Conservation (phyloP, 1,140 invertebrate genomes). For the Lycorma delicatula region DNA sequence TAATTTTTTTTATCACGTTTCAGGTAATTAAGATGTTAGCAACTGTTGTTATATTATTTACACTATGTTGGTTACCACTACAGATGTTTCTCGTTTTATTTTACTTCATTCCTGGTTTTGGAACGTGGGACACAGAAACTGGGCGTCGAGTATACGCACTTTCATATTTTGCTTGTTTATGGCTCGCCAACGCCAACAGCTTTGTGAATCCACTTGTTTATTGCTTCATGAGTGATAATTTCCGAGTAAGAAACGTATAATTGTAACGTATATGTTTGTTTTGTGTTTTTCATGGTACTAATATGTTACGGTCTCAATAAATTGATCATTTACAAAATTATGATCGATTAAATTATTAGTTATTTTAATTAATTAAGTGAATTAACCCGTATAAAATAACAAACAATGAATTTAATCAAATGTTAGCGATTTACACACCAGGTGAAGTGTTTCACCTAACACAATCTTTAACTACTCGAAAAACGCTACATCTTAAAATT, state of each 20-base stretch:
- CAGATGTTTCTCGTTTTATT: conserved; percentile 42
- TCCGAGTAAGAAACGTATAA: conserved; percentile 45
- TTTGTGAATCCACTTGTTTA: conserved; percentile 55
- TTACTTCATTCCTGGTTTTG: conserved; percentile 36
- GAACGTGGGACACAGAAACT: conserved; percentile 28
- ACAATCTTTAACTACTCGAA: no score
- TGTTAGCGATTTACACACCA: no score
- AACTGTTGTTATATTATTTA: conserved; percentile 44
- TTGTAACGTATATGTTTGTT: no score
- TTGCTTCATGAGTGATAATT: conserved; percentile 52
- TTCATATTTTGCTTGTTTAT: conserved; percentile 43
- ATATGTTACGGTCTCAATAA: no score
- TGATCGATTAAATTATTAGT: no score
- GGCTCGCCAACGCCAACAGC: conserved; percentile 48
- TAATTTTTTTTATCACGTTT: conserved; percentile 23
- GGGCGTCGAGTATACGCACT: conserved; percentile 32
- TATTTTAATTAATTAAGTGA: no score
- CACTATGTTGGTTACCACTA: conserved; percentile 46
- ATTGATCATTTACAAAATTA: no score
- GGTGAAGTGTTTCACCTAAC: no score
- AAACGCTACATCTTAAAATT: no score
- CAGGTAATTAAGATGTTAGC: conserved; percentile 48
- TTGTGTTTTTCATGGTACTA: no score
- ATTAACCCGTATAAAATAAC: no score
- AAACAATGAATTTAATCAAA: no score